These are phyloP conservation scores for Bathynomus jamesi DNA, from an alignment of 1,140 invertebrate species.

Conservation along the genomic window DNA sequence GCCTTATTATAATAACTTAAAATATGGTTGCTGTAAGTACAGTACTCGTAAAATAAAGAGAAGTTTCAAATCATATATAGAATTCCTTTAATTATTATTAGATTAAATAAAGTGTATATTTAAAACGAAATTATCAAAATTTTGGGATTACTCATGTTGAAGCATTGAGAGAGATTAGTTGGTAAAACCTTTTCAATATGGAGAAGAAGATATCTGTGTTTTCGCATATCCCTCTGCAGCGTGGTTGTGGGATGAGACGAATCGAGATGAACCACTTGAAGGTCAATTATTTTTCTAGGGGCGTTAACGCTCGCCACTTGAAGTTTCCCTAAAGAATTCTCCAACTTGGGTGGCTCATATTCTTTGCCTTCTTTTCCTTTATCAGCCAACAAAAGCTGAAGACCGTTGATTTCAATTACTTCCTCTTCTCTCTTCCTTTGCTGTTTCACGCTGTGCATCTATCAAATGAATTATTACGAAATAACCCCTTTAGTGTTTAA, in stretches of 20 bases:
- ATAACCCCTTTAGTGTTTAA: too few species aligned
- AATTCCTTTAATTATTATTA: too few species aligned
- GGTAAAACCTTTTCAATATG: conserved; percentile 26
- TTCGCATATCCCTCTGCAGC: conserved; percentile 29
- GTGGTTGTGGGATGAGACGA: conserved; percentile 28
- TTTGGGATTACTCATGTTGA: too few species aligned
- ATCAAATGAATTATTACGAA: conserved; percentile 43
- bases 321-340: conserved; percentile 81
- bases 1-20: too few species aligned
- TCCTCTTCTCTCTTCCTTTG: conserved; percentile 25
- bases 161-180: too few species aligned
- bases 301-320: conserved; percentile 61
- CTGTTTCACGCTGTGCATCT: conserved; percentile 68
- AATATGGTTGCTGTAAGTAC: too few species aligned
- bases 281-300: conserved; percentile 85
- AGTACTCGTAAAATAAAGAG: too few species aligned
- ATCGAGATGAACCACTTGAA: conserved; percentile 57
- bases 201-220: conserved; percentile 29
- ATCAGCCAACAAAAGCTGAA: conserved; percentile 9
- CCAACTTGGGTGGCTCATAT: conserved; percentile 75
- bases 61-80: too few species aligned
- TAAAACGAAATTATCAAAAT: too few species aligned
- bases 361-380: neutral
- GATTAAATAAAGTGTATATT: too few species aligned
- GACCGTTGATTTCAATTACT: conserved; percentile 24